Evolutionary conservation across 2,888 invertebrate species (phyloP).

Genomic region (Melitaea athalia): DNA sequence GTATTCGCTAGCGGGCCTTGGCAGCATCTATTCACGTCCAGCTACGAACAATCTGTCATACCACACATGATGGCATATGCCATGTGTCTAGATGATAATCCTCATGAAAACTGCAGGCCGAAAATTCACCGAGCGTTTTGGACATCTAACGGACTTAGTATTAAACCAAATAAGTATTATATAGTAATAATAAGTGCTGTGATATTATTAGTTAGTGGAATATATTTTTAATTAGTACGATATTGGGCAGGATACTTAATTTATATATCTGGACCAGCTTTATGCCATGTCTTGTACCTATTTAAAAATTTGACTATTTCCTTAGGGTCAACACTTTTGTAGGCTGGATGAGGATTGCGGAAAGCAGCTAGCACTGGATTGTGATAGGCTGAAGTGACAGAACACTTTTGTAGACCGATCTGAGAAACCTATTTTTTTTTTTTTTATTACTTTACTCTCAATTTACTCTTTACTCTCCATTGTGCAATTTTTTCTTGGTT

Average conservation of each 20-base stretch:
- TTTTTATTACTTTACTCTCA: background rate
- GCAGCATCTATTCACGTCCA: conserved; percentile 90
- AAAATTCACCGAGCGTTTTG: conserved; percentile 42
- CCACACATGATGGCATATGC: conserved; percentile 89
- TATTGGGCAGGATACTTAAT: conserved; percentile 36
- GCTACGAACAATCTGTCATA: conserved; percentile 89
- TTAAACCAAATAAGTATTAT: conserved; percentile 43
- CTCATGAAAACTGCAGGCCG: conserved; percentile 66
- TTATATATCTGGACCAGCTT: background rate
- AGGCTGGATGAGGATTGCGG: too few relatives aligned
- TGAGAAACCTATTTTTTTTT: background rate
- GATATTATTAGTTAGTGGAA: conserved; percentile 43
- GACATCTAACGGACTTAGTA: conserved; percentile 42
- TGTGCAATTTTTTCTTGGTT: background rate
- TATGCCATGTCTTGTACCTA: background rate
- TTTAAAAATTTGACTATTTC: background rate
- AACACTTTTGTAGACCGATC: too few relatives aligned
- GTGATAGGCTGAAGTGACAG: too few relatives aligned
- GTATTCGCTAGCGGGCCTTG: conserved; percentile 88
- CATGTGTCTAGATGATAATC: conserved; percentile 83
- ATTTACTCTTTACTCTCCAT: too few relatives aligned
- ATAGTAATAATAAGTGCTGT: conserved; percentile 51
- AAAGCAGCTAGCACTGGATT: too few relatives aligned
- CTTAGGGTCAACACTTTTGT: too few relatives aligned
- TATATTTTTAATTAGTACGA: conserved; percentile 41